These are phyloP conservation scores for Stenchaetothrips biformis DNA, from an alignment of 2,888 invertebrate species.

Conservation along the genomic window DNA sequence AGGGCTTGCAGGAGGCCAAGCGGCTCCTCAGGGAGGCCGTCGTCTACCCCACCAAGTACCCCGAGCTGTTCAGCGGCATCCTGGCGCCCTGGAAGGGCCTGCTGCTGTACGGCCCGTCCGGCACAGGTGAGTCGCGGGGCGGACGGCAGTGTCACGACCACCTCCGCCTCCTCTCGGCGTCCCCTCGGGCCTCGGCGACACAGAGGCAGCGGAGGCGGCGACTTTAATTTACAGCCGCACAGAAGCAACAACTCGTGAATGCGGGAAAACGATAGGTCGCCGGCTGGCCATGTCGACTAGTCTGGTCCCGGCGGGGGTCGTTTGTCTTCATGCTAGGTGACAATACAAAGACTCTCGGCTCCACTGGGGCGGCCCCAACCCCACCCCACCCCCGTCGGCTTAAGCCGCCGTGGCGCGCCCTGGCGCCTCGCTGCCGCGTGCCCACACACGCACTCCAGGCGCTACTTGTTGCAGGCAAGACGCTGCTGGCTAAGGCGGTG, in stretches of 20 bases:
- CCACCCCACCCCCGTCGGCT: not conserved
- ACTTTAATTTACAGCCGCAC: not conserved
- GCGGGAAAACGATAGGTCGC: not conserved
- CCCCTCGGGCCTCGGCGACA: not conserved
- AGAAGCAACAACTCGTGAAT: not conserved
- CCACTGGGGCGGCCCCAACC: not conserved
- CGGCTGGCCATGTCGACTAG: not conserved
- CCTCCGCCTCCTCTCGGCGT: not conserved
- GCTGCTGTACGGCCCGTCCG: constrained; percentile 69
- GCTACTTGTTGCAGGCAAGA: constrained; percentile 58
- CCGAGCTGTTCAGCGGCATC: constrained; percentile 62
- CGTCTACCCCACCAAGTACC: constrained; percentile 71
- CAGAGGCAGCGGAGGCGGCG: not conserved
- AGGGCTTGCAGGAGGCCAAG: constrained; percentile 69
- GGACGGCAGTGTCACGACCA: not conserved
- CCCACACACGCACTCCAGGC: not conserved
- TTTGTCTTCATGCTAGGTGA: constrained; percentile 14
- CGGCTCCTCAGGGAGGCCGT: constrained; percentile 78
- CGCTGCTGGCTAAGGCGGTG: constrained; percentile 80
- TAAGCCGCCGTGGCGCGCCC: not conserved
- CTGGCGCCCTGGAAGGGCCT: constrained; percentile 81
- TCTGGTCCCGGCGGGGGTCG: not conserved
- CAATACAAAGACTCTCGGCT: not conserved
- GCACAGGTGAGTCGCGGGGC: constrained; percentile 55
- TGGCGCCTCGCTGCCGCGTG: not conserved